These are phyloP conservation scores for Lophochroa leadbeateri DNA, from an alignment of 2,113 vertebrate species.

Conservation along the genomic window DNA sequence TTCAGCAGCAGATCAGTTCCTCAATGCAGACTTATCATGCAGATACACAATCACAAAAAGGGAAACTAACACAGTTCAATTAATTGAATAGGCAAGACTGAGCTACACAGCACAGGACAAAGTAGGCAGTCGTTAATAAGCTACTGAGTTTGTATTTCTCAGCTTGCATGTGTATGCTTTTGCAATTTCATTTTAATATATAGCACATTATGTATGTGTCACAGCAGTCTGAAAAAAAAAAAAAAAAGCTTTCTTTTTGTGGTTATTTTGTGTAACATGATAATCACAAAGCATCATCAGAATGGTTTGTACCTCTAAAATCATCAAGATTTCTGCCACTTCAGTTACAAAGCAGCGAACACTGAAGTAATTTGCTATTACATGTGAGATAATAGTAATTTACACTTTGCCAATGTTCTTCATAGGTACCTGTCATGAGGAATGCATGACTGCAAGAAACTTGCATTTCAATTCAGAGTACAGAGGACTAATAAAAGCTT, in stretches of 20 bases:
- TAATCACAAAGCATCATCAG: neutral
- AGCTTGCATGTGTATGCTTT: neutral
- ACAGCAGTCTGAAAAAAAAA: neutral
- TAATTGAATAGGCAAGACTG: neutral
- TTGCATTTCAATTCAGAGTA: neutral
- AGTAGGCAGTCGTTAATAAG: neutral
- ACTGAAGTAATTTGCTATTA: neutral
- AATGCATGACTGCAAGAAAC: neutral
- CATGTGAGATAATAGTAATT: neutral
- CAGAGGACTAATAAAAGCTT: neutral
- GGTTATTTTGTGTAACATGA: neutral
- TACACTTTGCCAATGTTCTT: neutral
- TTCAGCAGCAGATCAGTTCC: neutral
- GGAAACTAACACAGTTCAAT: neutral
- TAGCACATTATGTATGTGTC: neutral
- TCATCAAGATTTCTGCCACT: neutral
- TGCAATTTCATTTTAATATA: neutral
- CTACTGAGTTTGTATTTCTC: neutral
- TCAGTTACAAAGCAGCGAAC: neutral
- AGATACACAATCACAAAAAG: neutral
- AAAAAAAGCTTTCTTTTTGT: neutral
- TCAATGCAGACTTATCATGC: neutral
- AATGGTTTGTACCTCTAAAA: neutral
- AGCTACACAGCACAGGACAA: neutral
- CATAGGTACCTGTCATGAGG: neutral